phyloP scores from a whole-genome alignment of 2,888 invertebrate genomes.

The Ochlodes sylvanus region DNA sequence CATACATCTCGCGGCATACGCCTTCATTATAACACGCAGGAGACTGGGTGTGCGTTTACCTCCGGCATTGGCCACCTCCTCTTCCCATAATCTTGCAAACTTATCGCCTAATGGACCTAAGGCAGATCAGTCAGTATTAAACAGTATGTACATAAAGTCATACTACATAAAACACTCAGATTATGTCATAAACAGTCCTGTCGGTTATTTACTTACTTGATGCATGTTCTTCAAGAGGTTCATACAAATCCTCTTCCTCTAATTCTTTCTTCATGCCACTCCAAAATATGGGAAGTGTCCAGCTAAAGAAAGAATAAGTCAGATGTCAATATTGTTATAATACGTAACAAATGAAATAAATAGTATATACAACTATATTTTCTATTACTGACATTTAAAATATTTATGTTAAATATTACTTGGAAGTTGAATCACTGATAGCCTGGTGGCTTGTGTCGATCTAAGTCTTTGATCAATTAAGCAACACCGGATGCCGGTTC shows the following conservation, averaged over 20 bases:
- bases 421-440: too few relatives aligned
- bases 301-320: slow-evolving; percentile 78
- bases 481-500: too few relatives aligned
- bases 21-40: slow-evolving; percentile 80
- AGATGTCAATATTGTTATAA: neutral
- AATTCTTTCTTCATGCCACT: slow-evolving; percentile 90
- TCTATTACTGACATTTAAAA: too few relatives aligned
- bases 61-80: slow-evolving; percentile 70
- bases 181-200: too few relatives aligned
- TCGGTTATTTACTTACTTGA: slow-evolving; percentile 77
- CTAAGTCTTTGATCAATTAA: too few relatives aligned
- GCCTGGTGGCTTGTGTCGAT: too few relatives aligned
- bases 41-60: slow-evolving; percentile 83
- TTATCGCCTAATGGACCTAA: slow-evolving; percentile 79
- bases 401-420: too few relatives aligned
- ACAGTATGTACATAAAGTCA: too few relatives aligned
- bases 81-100: slow-evolving; percentile 82
- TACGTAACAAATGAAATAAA: too few relatives aligned
- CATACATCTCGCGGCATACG: slow-evolving; percentile 86
- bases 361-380: too few relatives aligned
- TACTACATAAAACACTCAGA: too few relatives aligned
- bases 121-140: too few relatives aligned
- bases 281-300: slow-evolving; percentile 91
- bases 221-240: slow-evolving; percentile 89
- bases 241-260: slow-evolving; percentile 90